Conservation (phyloP, 2,113 vertebrate genomes). For the Pipra filicauda region DNA sequence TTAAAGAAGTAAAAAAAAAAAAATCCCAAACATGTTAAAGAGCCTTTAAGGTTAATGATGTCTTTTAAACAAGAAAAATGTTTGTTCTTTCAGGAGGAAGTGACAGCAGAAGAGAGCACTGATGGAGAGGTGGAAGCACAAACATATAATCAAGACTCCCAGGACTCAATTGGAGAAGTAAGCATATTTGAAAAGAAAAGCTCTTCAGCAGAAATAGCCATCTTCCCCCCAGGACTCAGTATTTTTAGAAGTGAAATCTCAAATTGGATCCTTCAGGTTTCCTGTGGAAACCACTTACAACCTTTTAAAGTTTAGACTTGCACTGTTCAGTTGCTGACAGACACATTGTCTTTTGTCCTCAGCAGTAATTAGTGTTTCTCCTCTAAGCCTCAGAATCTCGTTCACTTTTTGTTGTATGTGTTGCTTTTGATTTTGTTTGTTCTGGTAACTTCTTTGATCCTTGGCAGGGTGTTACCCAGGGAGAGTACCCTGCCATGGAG, state of each 20-base stretch:
- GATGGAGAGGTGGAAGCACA: slow-evolving; percentile 88
- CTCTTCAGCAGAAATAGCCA: neutral
- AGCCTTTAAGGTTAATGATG: neutral
- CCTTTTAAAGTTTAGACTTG: neutral
- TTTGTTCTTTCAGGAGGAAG: slow-evolving; percentile 82
- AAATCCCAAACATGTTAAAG: neutral
- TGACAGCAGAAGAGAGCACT: slow-evolving; percentile 85
- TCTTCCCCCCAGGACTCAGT: neutral
- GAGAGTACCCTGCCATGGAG: slow-evolving; percentile 84
- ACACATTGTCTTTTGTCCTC: neutral
- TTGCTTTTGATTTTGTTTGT: neutral
- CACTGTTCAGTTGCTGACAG: neutral
- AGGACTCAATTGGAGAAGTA: slow-evolving; percentile 86
- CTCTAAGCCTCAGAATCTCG: neutral
- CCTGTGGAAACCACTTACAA: neutral
- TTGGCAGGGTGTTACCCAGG: slow-evolving; percentile 81
- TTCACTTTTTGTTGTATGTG: neutral
- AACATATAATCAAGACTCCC: slow-evolving; percentile 85
- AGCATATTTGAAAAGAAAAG: slow-evolving; percentile 19
- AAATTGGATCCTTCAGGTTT: neutral
- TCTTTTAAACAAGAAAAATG: neutral
- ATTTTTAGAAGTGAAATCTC: neutral
- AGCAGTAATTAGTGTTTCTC: neutral
- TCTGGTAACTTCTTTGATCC: neutral
- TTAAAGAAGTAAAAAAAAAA: neutral